Percentiles rank a stretch among this genome's conserved stretches.
phyloP scores from a whole-genome alignment of 2,113 vertebrate genomes.

The Vombatus ursinus region DNA sequence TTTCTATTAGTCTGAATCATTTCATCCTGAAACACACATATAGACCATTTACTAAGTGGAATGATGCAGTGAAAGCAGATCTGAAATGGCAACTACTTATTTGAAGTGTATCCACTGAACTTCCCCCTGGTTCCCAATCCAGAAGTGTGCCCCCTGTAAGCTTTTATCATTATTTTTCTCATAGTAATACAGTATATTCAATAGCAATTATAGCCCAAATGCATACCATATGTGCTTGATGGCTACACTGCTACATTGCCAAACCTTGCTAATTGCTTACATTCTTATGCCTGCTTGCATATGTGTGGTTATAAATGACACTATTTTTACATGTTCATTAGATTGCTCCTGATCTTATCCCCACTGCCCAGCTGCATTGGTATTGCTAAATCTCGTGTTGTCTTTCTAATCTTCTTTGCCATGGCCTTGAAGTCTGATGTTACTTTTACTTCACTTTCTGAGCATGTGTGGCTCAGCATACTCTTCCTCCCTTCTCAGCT shows the following conservation, averaged over 20 bases:
- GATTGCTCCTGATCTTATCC: not conserved
- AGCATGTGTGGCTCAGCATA: not conserved
- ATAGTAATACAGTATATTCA: not conserved
- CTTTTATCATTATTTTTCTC: not conserved
- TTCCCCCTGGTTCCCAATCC: not conserved
- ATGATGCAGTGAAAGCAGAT: not conserved
- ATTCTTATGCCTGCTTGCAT: not conserved
- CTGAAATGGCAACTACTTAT: not conserved
- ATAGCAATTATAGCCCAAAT: not conserved
- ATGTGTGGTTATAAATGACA: not conserved
- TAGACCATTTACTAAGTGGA: not conserved
- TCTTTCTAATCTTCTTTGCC: not conserved
- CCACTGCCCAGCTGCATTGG: not conserved
- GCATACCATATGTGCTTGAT: not conserved
- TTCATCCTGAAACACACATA: not conserved
- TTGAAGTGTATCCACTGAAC: not conserved
- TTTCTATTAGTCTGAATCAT: not conserved
- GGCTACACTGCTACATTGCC: not conserved
- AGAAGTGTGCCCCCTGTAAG: not conserved
- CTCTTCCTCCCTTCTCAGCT: not conserved
- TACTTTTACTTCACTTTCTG: not conserved
- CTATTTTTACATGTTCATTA: not conserved
- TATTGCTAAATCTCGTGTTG: not conserved
- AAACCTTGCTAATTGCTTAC: not conserved
- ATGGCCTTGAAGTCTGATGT: not conserved